Evolutionary conservation across 2,888 invertebrate genomes (phyloP), one percentile per base, ranked within the genome.

Genomic region (Leptodirus hochenwartii): DNA sequence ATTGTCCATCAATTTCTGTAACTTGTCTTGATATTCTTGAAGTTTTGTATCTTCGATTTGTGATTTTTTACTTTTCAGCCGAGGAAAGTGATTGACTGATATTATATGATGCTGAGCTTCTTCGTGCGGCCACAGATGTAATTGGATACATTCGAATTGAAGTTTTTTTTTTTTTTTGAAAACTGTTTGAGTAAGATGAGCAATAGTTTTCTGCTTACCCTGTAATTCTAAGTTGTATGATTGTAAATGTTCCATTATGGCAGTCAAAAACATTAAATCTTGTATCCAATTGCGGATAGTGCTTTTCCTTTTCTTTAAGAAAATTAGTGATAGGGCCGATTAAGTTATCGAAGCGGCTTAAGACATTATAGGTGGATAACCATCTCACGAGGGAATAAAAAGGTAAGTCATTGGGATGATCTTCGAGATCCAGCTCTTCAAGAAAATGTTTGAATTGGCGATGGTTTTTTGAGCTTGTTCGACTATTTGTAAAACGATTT

Each of bases 11-110:
- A 26, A 26, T 39, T 26, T 33, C 37, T 37, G 32, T 32, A 34
- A 31, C 34, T 39, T 39, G 35, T 39, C 38, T 38, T 33, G 33
- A 35, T 38, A 39, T 30, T 36, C 36, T 30, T 31, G 29, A 30
- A 34, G 25, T 35, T 36, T 37, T 37, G 32, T 30, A 35, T 33
- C 22, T 35, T 35, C 30, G 31, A 33, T 30, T 25, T 33, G 23
- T 26, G 30, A 35, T 33, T 28, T 27, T 29, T 12, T 32, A 32
- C 32, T 34, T 34, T 32, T 34, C 32, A 34, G 28, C 32, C 29
- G 32, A 29, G 22, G 32, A 29, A 34, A 34, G 32, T 34, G 32
- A 28, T 32, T 32, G 14, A 32, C 32, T 32, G 25, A n/a, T n/a
- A n/a, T n/a, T n/a, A n/a, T n/a, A n/a, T n/a, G n/a, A n/a, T n/a